These are phyloP conservation scores for Etia nguti DNA, from an alignment of 2,113 vertebrate species.

Conservation along the genomic window DNA sequence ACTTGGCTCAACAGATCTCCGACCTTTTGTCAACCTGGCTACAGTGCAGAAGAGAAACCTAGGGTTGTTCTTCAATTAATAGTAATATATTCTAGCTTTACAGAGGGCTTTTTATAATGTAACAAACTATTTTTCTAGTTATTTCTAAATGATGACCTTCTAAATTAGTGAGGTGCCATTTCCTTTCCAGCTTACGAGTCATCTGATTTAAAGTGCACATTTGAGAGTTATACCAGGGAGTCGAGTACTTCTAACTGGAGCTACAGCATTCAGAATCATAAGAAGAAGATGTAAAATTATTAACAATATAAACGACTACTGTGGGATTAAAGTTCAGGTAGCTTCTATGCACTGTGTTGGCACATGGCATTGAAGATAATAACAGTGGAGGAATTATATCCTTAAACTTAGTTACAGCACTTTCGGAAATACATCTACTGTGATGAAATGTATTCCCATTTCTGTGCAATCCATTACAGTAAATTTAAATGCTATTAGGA, in stretches of 20 bases:
- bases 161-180: not conserved
- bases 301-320: not conserved
- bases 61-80: not conserved
- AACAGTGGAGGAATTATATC: not conserved
- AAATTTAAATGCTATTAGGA: not conserved
- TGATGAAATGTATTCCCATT: not conserved
- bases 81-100: not conserved
- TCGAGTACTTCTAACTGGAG: not conserved
- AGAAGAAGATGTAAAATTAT: not conserved
- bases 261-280: not conserved
- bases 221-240: not conserved
- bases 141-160: not conserved
- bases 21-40: not conserved
- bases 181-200: not conserved
- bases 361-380: not conserved
- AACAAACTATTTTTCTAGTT: not conserved
- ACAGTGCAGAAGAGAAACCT: not conserved
- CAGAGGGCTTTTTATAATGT: not conserved
- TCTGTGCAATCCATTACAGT: not conserved
- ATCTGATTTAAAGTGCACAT: not conserved
- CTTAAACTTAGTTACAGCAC: not conserved
- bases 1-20: not conserved
- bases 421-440: not conserved
- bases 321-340: not conserved
- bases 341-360: not conserved